phyloP scores from a whole-genome alignment of 2,797 vertebrate genomes.

The Varecia variegata region DNA sequence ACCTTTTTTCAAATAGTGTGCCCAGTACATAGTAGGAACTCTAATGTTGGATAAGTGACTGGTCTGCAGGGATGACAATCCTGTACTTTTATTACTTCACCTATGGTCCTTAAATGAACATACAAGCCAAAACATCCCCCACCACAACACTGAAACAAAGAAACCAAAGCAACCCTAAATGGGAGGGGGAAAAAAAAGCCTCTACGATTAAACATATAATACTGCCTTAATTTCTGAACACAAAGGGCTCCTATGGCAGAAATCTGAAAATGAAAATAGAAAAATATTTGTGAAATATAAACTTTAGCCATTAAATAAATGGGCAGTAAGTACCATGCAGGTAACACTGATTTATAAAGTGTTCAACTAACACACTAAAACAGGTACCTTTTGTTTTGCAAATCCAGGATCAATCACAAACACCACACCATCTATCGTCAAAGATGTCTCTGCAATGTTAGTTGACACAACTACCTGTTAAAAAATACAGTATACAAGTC shows the following conservation, averaged over 20 bases:
- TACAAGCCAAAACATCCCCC: neutral
- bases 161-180: neutral
- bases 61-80: neutral
- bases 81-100: neutral
- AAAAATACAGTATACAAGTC: slow-evolving; percentile 50
- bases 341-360: neutral
- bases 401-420: slow-evolving; percentile 99
- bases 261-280: neutral
- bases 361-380: neutral
- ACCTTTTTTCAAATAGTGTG: neutral
- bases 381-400: slow-evolving; percentile 97
- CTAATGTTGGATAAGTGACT: neutral
- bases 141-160: neutral
- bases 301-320: neutral
- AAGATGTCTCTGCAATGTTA: slow-evolving; percentile 98
- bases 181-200: neutral
- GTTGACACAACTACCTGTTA: slow-evolving; percentile 96
- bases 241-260: neutral
- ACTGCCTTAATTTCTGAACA: neutral
- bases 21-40: neutral
- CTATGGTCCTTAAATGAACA: neutral
- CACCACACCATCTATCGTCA: slow-evolving; percentile 97
- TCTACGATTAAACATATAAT: neutral
- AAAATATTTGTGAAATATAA: slow-evolving; percentile 20
- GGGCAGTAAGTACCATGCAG: neutral